Evolutionary conservation across 2,888 invertebrate genomes (phyloP), one percentile per base, ranked within the genome.

Genomic region (Trimorus sp.): DNA sequence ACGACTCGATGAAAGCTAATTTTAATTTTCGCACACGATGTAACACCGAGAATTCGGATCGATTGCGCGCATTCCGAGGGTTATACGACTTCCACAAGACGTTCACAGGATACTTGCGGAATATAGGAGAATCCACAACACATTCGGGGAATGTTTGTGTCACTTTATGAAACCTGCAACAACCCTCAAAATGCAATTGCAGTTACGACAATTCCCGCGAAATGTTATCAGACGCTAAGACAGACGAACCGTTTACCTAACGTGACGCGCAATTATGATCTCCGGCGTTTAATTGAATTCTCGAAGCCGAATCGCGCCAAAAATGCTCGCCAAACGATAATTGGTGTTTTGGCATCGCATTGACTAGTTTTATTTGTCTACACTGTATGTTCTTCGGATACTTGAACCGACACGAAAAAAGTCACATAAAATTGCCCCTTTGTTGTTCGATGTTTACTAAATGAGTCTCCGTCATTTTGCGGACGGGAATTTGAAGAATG

Each of bases 361-460:
- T 4, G 26, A 26, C 4, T 4, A 4, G 26, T 3, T 26, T 26
- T 4, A 26, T 26, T 26, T 4, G 4, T 3, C 26, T 26, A 4
- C 26, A 26, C 26, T 26, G 4, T 3, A 26, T 26, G 79, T 71
- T 78, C 62, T 79, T 79, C 83, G 82, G 82, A 79, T 73, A 82
- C 51, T 76, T 58, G 71, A 73, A 85, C 81, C 81, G 78, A 82
- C 78, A 73, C 79, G 68, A 65, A 71, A 60, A 77, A 70, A 62
- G 66, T 66, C 69, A 48, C 71, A 16, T 73, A 69, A 83, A 83
- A 84, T 84, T 84, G 78, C 85, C 82, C 85, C 83, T 87, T 87
- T 86, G 86, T 85, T 2, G 9, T 87, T 84, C 84, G 76, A 84
- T 77, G 85, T 88, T 87, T 85, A 83, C 86, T 85, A 85, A 86